phyloP scores from a whole-genome alignment of 2,888 invertebrate species.

The Apantesis nais region DNA sequence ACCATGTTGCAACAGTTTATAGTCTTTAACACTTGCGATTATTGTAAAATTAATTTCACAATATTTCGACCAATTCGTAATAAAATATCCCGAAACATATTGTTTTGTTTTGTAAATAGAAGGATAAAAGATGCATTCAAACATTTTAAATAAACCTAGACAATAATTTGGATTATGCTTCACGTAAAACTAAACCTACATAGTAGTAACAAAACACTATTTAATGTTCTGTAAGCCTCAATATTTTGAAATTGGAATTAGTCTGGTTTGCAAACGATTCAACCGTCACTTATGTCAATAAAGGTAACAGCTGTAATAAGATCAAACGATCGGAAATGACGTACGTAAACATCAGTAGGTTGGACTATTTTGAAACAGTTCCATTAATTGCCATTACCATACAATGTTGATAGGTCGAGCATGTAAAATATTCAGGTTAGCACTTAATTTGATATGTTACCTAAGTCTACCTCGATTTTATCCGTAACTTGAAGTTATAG shows the following conservation, averaged over 20 bases:
- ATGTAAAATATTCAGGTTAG: slow-evolving; percentile 16
- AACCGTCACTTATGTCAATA: slow-evolving; percentile 19
- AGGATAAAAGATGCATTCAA: too few species aligned
- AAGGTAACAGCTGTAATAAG: slow-evolving; percentile 17
- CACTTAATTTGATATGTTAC: slow-evolving; percentile 13
- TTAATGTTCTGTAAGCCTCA: background rate
- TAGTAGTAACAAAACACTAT: background rate
- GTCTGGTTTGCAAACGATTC: background rate
- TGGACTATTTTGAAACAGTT: slow-evolving; percentile 16
- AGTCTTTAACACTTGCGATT: too few species aligned
- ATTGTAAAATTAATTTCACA: too few species aligned
- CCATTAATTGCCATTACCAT: background rate
- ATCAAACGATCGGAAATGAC: slow-evolving; percentile 21
- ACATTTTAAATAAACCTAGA: background rate
- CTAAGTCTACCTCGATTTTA: slow-evolving; percentile 3
- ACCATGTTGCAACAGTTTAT: too few species aligned
- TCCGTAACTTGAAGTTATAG: background rate
- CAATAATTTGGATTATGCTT: background rate
- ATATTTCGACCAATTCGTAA: too few species aligned
- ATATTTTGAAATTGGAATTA: slow-evolving; percentile 15
- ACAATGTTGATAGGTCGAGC: slow-evolving; percentile 7
- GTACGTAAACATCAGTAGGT: slow-evolving; percentile 21
- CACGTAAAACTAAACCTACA: background rate
- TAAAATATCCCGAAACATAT: too few species aligned
- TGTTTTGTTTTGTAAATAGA: too few species aligned